Base-by-base conservation (phyloP, 2,888 invertebrate species). In the Dascillus cervinus region DNA sequence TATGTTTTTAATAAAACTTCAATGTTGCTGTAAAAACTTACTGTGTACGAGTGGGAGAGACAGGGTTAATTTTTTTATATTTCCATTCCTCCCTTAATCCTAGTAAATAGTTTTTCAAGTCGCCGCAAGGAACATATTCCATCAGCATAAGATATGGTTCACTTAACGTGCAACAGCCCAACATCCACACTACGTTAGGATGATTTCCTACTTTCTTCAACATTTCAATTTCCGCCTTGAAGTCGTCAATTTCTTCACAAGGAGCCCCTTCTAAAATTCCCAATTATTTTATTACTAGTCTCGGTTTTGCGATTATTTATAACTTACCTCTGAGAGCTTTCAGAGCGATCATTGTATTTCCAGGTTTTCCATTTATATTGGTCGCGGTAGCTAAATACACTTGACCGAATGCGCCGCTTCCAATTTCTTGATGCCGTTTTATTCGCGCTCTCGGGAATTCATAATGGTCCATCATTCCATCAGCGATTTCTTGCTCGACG, bases 51-150 rank as follows among this genome's bases (percentile, higher is more conserved):
- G n/a, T n/a, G n/a, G n/a, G n/a, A n/a, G n/a, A n/a, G n/a, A n/a
- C n/a, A n/a, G n/a, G n/a, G n/a, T n/a, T n/a, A 34, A 37, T n/a
- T n/a, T 14, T 32, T 6, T 8, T 4, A 17, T 17, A 17, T 34
- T 11, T 14, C 63, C 62, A 62, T 31, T 55, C 46, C 21, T 55
- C 45, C 15, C 62, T 47, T 3, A 79, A 68, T 2, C 70, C 62
- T 27, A 72, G 53, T 11, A 83, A 64, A 40, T 82, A 71, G 0
- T 70, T 66, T 26, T 81, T 74, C 32, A 90, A 65, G 53, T 85
- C 84, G 0, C 88, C 88, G 40, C 81, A 75, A 0, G 84, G 79
- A 6, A 85, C 79, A 52, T 79, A 85, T 55, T 89, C 88, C 62
- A 89, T 72, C 4, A 89, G 66, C 42, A 87, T 79, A 38, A 82